phyloP scores from a whole-genome alignment of 2,888 invertebrate species.

The Calameuta idolon region DNA sequence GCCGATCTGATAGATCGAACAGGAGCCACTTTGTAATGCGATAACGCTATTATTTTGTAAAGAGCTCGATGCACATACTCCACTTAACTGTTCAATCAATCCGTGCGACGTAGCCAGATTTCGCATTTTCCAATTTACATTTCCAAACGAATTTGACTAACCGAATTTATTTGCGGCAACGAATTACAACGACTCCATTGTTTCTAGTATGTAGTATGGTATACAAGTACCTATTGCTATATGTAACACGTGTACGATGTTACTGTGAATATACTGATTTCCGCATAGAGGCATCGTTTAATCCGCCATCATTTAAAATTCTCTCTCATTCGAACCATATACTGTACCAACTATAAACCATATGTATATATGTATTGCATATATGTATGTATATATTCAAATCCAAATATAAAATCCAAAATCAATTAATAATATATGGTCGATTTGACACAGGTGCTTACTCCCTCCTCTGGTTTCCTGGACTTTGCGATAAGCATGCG shows the following conservation, averaged over 20 bases:
- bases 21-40: background rate
- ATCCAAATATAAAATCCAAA: background rate
- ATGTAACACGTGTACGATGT: background rate
- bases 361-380: background rate
- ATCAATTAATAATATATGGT: background rate
- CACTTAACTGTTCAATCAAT: background rate
- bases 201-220: conserved; percentile 9
- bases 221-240: conserved; percentile 14
- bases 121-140: conserved; percentile 40
- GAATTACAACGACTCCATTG: conserved; percentile 8
- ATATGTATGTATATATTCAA: background rate
- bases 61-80: background rate
- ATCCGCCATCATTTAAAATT: background rate
- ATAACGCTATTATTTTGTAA: background rate
- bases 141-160: conserved; percentile 29
- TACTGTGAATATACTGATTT: background rate
- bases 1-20: background rate
- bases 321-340: background rate
- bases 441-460: conserved; percentile 74
- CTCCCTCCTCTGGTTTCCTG: conserved; percentile 88
- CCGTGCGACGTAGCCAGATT: conserved; percentile 6
- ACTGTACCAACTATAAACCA: background rate
- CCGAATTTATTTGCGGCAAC: conserved; percentile 27
- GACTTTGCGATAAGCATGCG: conserved; percentile 94
- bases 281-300: background rate